Percentiles rank a stretch among this genome's conserved stretches.
phyloP scores from a whole-genome alignment of 2,113 vertebrate species.

The Perca flavescens region DNA sequence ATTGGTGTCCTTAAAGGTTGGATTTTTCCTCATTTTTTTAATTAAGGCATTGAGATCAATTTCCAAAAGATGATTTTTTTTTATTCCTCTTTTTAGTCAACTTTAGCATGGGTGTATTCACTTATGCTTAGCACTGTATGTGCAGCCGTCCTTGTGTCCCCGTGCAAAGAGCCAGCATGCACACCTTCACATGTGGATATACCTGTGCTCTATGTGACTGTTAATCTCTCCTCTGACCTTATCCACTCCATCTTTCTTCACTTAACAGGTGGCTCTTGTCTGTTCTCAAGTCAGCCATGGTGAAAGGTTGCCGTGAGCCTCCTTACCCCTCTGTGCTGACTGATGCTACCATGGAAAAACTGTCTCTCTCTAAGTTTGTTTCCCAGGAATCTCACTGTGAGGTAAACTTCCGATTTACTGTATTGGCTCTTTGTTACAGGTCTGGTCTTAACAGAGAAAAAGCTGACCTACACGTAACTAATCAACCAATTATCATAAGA shows the following conservation, averaged over 20 bases:
- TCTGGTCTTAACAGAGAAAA: neutral
- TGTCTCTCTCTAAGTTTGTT: slow-evolving; percentile 95
- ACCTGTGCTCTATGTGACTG: neutral
- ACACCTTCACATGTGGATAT: neutral
- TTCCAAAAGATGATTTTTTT: too few relatives aligned
- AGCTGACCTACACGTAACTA: neutral
- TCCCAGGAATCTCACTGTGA: slow-evolving; percentile 95
- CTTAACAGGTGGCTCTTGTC: slow-evolving; percentile 90
- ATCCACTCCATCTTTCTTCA: neutral
- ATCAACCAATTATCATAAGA: neutral
- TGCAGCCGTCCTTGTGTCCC: neutral
- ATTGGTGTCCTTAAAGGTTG: too few relatives aligned
- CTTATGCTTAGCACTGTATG: too few relatives aligned
- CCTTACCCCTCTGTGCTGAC: slow-evolving; percentile 94
- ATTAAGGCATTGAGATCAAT: too few relatives aligned
- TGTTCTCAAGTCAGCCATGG: slow-evolving; percentile 93
- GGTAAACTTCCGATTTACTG: slow-evolving; percentile 75
- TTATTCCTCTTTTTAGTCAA: too few relatives aligned
- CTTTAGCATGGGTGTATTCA: too few relatives aligned
- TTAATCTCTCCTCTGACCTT: neutral
- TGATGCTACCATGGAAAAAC: slow-evolving; percentile 97
- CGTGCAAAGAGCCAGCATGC: neutral
- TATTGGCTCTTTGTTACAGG: neutral
- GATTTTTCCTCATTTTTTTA: too few relatives aligned
- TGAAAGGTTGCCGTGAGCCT: slow-evolving; percentile 93